Conservation (phyloP, 30 jellyfish, hydroid and myxozoan genomes). For the Clytia hemisphaerica region DNA sequence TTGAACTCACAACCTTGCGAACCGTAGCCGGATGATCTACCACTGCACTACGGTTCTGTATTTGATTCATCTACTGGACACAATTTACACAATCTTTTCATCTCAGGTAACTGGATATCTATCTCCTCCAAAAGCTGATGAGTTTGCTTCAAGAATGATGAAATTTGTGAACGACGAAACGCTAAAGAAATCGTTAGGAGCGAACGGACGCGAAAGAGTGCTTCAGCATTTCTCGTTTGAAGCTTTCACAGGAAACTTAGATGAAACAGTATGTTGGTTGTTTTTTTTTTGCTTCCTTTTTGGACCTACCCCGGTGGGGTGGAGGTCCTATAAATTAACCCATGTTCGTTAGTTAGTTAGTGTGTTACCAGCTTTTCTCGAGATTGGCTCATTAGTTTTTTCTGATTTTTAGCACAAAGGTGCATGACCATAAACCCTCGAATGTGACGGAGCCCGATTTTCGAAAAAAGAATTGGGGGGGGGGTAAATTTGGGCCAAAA, state of each 20-base stretch:
- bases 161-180: slow-evolving; percentile 25
- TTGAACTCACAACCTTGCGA: background rate
- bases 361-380: no score
- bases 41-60: background rate
- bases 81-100: background rate
- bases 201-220: slow-evolving; percentile 68
- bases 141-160: slow-evolving; percentile 73
- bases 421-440: no score
- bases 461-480: no score
- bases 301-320: no score
- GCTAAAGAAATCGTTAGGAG: slow-evolving; percentile 25
- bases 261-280: slow-evolving; percentile 48
- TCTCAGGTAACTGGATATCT: slow-evolving; percentile 71
- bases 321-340: no score
- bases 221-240: slow-evolving; percentile 68
- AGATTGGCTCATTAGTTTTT: no score
- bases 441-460: no score
- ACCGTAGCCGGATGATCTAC: background rate
- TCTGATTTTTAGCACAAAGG: no score
- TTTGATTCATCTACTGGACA: background rate
- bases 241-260: slow-evolving; percentile 59
- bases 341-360: no score
- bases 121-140: slow-evolving; percentile 69
- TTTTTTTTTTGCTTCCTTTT: no score
- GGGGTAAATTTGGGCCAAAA: no score